Evolutionary conservation across 2,113 vertebrate species (phyloP).

Genomic region (Cephalopholis sonnerati): DNA sequence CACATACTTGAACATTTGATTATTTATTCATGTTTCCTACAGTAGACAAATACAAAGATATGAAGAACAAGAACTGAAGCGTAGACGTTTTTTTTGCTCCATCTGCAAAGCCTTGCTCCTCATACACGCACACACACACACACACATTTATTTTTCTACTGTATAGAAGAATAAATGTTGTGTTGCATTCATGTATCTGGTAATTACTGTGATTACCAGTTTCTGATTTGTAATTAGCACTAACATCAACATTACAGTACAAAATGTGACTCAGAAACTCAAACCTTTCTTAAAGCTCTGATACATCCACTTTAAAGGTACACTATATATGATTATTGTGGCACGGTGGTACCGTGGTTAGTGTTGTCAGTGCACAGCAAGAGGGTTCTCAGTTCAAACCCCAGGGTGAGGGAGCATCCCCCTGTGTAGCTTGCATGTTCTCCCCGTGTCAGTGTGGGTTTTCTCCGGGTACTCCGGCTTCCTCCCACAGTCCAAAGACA

Average conservation of each 20-base stretch:
- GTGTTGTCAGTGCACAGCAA: no score
- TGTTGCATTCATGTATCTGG: neutral
- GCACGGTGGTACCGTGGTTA: no score
- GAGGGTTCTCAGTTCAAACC: no score
- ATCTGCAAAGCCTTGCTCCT: neutral
- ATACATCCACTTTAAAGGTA: no score
- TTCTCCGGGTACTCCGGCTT: no score
- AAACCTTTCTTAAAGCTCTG: no score
- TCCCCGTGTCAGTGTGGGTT: no score
- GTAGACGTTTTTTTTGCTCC: neutral
- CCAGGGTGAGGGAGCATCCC: no score
- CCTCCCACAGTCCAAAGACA: no score
- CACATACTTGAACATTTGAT: conserved; percentile 25
- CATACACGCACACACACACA: conserved; percentile 1
- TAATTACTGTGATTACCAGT: neutral
- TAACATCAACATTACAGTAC: neutral
- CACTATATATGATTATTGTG: no score
- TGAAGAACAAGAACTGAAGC: neutral
- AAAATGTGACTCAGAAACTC: neutral
- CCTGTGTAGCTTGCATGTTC: no score
- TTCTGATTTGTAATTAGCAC: neutral
- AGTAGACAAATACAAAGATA: conserved; percentile 2
- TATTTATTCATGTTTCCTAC: conserved; percentile 39
- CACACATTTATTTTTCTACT: neutral
- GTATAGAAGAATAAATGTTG: neutral